Base-by-base conservation (phyloP, 2,113 vertebrate genomes). In the Leucopsar rothschildi region DNA sequence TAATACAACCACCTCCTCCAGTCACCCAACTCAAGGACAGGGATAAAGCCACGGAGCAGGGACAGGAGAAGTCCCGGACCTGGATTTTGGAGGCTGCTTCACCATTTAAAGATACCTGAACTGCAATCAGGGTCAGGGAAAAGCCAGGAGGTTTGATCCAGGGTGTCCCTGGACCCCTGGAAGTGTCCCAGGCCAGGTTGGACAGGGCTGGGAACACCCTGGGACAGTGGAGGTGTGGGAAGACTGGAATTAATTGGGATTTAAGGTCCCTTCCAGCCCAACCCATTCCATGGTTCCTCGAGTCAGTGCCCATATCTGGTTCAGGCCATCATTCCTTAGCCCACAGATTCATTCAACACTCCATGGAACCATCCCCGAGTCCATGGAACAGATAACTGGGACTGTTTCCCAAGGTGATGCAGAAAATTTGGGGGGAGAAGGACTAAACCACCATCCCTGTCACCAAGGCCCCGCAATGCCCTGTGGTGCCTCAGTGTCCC, bases 11-110 rank as follows among this genome's bases (percentile, higher is more conserved):
- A 10, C 28, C 15, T 63, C 29, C 17, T 80, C 29, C 52, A 21
- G 5, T 57, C 1, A 1, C 9, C 35, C 1, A 0, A 5, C 35
- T 15, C 39, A 10, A 40, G 37, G 35, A 42, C 9, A 29, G 12
- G 22, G 18, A n/a, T 20, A 42, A 82, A 79, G 15, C 5, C 13
- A 16, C 14, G 8, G 57, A 59, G 39, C 29, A 40, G 35, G 20
- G 88, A 53, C 28, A 42, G 35, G 4, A 82, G 22, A 20, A 73
- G 2, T 66, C 33, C 61, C 28, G 23, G 15, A 23, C 6, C 16
- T 42, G 47, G 19, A 2, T 55, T 90, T 70, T 33, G 35, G 66
- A 29, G 44, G 49, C 11, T 91, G 40, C 16, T 91, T 83, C 64
- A 56, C 16, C 29, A 15, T 47, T 76, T 68, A 33, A 53, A 68